These are phyloP conservation scores for Gnatocerus cornutus DNA, from an alignment of 2,888 invertebrate genomes.

Conservation along the genomic window DNA sequence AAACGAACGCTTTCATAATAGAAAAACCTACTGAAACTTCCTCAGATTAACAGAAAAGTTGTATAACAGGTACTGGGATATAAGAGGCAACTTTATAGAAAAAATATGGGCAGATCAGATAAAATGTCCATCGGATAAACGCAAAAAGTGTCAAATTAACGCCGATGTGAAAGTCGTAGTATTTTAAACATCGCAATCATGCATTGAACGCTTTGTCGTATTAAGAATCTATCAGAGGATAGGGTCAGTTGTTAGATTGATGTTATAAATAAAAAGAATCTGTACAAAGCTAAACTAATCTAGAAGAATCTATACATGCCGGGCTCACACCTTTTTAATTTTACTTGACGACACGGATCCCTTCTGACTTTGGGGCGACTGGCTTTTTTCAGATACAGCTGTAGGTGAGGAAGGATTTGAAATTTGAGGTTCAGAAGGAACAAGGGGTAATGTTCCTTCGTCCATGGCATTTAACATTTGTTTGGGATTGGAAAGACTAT, in stretches of 20 bases:
- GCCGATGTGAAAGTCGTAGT: conserved; percentile 1
- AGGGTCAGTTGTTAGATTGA: conserved; percentile 14
- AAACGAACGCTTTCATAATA: too few relatives aligned
- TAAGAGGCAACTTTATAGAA: too few relatives aligned
- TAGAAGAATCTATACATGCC: conserved; percentile 60
- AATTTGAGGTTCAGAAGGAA: conserved; percentile 66
- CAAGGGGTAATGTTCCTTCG: conserved; percentile 69
- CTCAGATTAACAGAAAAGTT: too few relatives aligned
- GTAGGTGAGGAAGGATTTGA: conserved; percentile 71
- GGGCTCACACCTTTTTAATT: conserved; percentile 72
- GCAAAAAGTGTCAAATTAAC: neutral
- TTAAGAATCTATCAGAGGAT: conserved; percentile 19
- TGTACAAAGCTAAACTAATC: conserved; percentile 51
- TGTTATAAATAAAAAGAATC: conserved; percentile 37
- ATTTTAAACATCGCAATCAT: conserved; percentile 26
- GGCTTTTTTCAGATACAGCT: conserved; percentile 73
- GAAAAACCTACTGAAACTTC: too few relatives aligned
- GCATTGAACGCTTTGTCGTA: conserved; percentile 24
- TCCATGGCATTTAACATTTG: conserved; percentile 71
- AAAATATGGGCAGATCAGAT: too few relatives aligned
- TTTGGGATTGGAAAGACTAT: conserved; percentile 74
- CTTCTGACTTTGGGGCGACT: conserved; percentile 72
- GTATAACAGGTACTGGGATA: too few relatives aligned
- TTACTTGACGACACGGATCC: conserved; percentile 73
- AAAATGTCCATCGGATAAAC: too few relatives aligned